Percentiles rank a stretch among this genome's conserved stretches.
phyloP scores from a whole-genome alignment of 2,113 vertebrate genomes.

The Eonycteris spelaea region DNA sequence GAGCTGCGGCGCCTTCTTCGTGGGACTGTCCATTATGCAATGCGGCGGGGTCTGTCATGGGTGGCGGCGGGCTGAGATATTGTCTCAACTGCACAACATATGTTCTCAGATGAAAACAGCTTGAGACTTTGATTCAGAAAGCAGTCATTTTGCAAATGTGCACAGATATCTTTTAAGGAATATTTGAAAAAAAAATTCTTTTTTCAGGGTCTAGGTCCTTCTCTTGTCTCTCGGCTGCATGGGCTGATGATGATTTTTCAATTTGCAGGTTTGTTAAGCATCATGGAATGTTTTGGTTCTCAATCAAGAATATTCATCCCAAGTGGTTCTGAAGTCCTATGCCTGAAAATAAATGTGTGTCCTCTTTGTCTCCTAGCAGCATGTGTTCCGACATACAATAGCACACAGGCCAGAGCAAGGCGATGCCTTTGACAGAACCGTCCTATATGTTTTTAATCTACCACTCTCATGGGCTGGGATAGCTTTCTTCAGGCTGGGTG shows the following conservation, averaged over 20 bases:
- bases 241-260: conserved; percentile 87
- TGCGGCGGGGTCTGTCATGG: conserved; percentile 51
- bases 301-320: conserved; percentile 90
- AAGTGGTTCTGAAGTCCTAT: conserved; percentile 84
- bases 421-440: conserved; percentile 66
- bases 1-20: conserved; percentile 5
- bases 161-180: conserved; percentile 82
- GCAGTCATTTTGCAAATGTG: conserved; percentile 80
- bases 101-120: conserved; percentile 79
- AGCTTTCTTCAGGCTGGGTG: background rate
- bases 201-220: conserved; percentile 80
- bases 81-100: conserved; percentile 73
- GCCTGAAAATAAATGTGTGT: conserved; percentile 83
- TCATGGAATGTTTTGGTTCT: conserved; percentile 88
- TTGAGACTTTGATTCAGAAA: conserved; percentile 80
- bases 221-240: conserved; percentile 75
- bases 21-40: conserved; percentile 64
- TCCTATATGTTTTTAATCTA: conserved; percentile 62
- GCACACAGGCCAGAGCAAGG: conserved; percentile 61
- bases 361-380: conserved; percentile 82
- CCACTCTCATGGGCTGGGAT: background rate
- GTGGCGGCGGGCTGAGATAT: conserved; percentile 55
- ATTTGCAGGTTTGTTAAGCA: conserved; percentile 90
- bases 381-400: conserved; percentile 65
- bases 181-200: conserved; percentile 73